Conservation (phyloP, 1,140 invertebrate genomes). For the Papilio helenus region DNA sequence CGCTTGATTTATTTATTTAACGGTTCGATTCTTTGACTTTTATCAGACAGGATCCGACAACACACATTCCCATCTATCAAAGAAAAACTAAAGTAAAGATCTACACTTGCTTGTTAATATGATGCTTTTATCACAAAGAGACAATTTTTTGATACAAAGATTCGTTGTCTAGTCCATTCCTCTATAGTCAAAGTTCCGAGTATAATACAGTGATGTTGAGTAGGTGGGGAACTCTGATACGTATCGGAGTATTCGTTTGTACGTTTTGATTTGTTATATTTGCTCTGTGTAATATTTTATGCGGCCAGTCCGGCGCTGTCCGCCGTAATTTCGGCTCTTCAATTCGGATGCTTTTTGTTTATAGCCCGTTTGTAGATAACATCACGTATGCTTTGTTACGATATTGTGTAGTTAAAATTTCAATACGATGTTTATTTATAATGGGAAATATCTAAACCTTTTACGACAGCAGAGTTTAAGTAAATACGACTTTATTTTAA, state of each 20-base stretch:
- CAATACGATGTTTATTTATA: not conserved
- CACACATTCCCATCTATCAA: not conserved
- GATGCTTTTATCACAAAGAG: no score
- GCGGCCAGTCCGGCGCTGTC: conserved; percentile 13
- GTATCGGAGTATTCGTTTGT: conserved; percentile 36
- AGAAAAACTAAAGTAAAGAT: not conserved
- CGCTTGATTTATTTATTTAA: conserved; percentile 40
- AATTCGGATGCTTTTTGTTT: conserved; percentile 28
- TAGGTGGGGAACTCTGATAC: conserved; percentile 30
- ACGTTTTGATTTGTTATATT: conserved; percentile 39
- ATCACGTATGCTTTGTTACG: not conserved
- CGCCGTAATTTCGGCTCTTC: conserved; percentile 27
- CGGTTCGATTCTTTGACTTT: not conserved
- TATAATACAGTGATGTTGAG: conserved; percentile 30
- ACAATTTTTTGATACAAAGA: not conserved
- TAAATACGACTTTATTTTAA: no score
- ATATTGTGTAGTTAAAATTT: not conserved
- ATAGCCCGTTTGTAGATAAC: conserved; percentile 17
- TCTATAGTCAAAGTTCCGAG: not conserved
- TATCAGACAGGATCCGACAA: not conserved
- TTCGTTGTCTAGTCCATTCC: not conserved
- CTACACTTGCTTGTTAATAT: not conserved
- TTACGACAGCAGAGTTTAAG: no score
- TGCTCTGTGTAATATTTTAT: conserved; percentile 37
- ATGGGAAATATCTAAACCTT: no score